These are phyloP conservation scores for Allobates femoralis DNA, from an alignment of 2,797 vertebrate genomes.

Conservation along the genomic window DNA sequence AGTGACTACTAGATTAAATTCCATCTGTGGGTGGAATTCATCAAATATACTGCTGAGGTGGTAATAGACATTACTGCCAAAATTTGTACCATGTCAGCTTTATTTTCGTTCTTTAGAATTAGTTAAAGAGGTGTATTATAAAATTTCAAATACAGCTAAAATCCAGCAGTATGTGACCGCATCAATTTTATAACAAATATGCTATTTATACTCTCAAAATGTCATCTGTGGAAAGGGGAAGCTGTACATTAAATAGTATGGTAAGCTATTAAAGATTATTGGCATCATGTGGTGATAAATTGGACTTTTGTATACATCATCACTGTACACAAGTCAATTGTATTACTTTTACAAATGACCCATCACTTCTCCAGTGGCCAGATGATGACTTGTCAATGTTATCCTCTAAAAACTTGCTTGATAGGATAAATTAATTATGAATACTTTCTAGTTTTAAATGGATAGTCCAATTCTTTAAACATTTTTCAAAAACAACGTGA, in stretches of 20 bases:
- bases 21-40: constrained; percentile 57
- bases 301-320: background rate
- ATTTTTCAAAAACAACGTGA: too few species aligned
- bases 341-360: background rate
- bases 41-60: constrained; percentile 59
- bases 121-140: constrained; percentile 30
- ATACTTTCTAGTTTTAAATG: too few species aligned
- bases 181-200: constrained; percentile 1
- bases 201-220: constrained; percentile 3
- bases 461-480: too few species aligned
- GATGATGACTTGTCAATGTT: background rate
- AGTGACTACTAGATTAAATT: constrained; percentile 57
- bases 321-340: background rate
- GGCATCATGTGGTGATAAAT: background rate
- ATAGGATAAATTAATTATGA: too few species aligned
- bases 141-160: constrained; percentile 14
- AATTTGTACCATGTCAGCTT: constrained; percentile 58
- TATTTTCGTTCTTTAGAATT: constrained; percentile 53
- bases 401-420: too few species aligned
- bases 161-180: background rate
- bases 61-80: constrained; percentile 57
- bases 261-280: background rate
- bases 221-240: background rate
- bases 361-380: background rate
- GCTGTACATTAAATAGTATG: background rate